Base-by-base conservation (phyloP, 2,797 vertebrate species). In the Crypturellus tataupa region DNA sequence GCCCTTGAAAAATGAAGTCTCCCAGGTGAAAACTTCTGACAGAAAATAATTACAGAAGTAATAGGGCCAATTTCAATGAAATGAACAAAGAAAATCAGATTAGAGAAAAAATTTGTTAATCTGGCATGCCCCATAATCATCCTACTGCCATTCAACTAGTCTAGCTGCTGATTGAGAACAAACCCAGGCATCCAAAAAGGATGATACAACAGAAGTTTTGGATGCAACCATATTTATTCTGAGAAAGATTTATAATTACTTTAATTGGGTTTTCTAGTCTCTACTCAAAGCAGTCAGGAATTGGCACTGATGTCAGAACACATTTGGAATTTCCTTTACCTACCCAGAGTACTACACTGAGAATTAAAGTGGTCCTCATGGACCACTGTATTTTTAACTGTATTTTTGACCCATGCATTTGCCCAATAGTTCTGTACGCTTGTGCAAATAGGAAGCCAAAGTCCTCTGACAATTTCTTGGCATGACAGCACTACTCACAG, bases 21-120 rank as follows among this genome's bases (percentile, higher is more conserved):
- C 93, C 93, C 93, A 94, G 93, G 94, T 96, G 92, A 97, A 96
- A 96, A 87, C 69, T 73, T 95, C 82, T 95, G 80, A 95, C 84
- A 96, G 89, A 96, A 97, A 96, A 96, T 87, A 97, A 97, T 95
- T 97, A 95, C 58, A 75, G 59, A 89, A 75, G 56, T 93, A 97
- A 92, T 68, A 95, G 35, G 29, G 51, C 60, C 44, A 92, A 96
- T 92, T 90, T 96, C 93, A 93, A 67, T 71, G 42, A 93, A 93
- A 96, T 59, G 51, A 97, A 95, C 80, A 96, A 96, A 96, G 89
- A 73, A 97, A 97, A 97, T 97, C 89, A 93, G 51, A 53, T 62
- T 81, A 91, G 77, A 96, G 69, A 94, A 63, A 96, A 96, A 87
- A 85, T 93, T n/a, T 20, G 59, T 85, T 85, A 95, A 84, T 27